Evolutionary conservation across 2,888 invertebrate species (phyloP).

Genomic region (Monopis laevigella): DNA sequence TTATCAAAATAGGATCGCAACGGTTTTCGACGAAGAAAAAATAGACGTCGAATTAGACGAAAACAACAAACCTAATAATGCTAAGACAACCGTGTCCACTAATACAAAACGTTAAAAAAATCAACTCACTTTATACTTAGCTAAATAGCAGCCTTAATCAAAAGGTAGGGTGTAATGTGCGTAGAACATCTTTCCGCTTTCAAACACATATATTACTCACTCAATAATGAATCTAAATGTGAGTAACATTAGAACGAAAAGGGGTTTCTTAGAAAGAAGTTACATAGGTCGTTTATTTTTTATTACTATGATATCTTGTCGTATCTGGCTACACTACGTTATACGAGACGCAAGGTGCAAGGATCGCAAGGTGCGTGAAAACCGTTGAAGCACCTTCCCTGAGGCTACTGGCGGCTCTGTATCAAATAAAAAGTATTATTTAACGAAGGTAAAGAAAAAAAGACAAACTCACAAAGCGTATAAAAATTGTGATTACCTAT

Average conservation of each 20-base stretch:
- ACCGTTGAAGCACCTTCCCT: conserved; percentile 52
- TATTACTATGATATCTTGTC: conserved; percentile 42
- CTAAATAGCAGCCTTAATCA: conserved; percentile 56
- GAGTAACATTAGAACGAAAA: not conserved
- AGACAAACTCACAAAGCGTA: conserved; percentile 8
- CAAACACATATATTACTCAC: conserved; percentile 4
- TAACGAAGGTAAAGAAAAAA: conserved; percentile 10
- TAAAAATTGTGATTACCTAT: conserved; percentile 8
- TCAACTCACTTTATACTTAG: conserved; percentile 43
- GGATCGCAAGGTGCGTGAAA: conserved; percentile 49
- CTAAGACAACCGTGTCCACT: conserved; percentile 61
- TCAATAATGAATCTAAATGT: conserved; percentile 15
- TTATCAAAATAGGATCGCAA: conserved; percentile 46
- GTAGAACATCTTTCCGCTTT: conserved; percentile 44
- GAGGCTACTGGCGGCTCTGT: conserved; percentile 15
- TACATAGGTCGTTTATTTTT: conserved; percentile 25
- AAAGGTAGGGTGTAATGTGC: conserved; percentile 36
- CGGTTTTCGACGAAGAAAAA: conserved; percentile 27
- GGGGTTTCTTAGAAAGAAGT: not conserved
- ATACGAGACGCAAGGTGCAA: conserved; percentile 54
- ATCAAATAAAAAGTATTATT: conserved; percentile 11
- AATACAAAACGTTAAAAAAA: conserved; percentile 41
- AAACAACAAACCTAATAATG: conserved; percentile 40
- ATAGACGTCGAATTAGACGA: conserved; percentile 29
- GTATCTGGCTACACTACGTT: conserved; percentile 38